These are phyloP conservation scores for Polyodon spathula DNA, from an alignment of 2,113 vertebrate species.

Conservation along the genomic window DNA sequence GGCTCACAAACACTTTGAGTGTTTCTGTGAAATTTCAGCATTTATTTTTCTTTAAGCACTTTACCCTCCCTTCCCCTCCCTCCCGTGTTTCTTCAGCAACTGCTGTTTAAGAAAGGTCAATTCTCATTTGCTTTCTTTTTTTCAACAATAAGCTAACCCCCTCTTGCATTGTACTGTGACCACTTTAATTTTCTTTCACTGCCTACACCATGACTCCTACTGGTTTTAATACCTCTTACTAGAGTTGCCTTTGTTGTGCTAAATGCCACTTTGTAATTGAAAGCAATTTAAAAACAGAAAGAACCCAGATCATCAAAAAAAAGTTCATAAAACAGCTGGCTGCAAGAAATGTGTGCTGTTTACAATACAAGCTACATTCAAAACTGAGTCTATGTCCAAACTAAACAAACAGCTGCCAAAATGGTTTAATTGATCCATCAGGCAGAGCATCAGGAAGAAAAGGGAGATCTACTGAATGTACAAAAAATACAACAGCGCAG, in stretches of 20 bases:
- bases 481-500: too few relatives aligned
- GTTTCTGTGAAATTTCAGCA: conserved; percentile 33
- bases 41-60: conserved; percentile 38
- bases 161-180: conserved; percentile 27
- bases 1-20: conserved; percentile 1
- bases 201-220: conserved; percentile 20
- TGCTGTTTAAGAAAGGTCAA: conserved; percentile 28
- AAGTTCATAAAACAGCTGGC: conserved; percentile 10
- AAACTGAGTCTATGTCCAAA: too few relatives aligned
- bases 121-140: conserved; percentile 34
- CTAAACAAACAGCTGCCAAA: too few relatives aligned
- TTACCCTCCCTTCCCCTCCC: conserved; percentile 32
- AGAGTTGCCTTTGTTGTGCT: conserved; percentile 11
- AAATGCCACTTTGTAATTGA: conserved; percentile 25
- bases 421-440: too few relatives aligned
- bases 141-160: conserved; percentile 35
- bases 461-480: too few relatives aligned
- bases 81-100: conserved; percentile 28
- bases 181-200: conserved; percentile 36
- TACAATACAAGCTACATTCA: too few relatives aligned
- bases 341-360: too few relatives aligned
- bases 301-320: not conserved
- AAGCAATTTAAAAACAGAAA: conserved; percentile 18
- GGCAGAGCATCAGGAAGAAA: too few relatives aligned
- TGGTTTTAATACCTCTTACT: conserved; percentile 27